phyloP scores from a whole-genome alignment of 2,888 invertebrate genomes.

The Stenichneumon culpator region DNA sequence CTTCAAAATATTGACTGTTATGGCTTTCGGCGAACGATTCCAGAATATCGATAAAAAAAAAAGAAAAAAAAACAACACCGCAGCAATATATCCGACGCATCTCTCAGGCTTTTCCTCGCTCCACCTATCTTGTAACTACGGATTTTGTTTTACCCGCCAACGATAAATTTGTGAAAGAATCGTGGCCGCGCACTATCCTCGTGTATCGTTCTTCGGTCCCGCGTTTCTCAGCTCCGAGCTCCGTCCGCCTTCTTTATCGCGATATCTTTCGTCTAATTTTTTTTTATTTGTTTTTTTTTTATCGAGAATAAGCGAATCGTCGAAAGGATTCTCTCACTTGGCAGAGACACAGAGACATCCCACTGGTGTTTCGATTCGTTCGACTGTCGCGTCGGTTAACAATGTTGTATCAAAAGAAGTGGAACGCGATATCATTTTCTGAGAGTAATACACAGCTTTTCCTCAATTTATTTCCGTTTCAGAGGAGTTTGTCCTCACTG shows the following conservation, averaged over 20 bases:
- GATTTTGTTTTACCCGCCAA: neutral
- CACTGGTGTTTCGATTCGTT: constrained; percentile 40
- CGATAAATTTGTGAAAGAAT: neutral
- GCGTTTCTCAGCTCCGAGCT: neutral
- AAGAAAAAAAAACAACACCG: neutral
- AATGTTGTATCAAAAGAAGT: neutral
- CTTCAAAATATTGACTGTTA: neutral
- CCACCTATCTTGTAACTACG: neutral
- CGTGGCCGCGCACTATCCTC: neutral
- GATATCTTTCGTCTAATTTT: neutral
- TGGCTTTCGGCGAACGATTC: neutral
- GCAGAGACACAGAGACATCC: neutral
- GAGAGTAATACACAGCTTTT: constrained; percentile 28
- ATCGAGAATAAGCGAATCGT: neutral
- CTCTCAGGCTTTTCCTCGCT: neutral
- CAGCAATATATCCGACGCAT: neutral
- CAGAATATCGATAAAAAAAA: neutral
- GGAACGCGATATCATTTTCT: constrained; percentile 41
- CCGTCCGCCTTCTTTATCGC: neutral
- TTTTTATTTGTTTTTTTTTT: constrained; percentile 1
- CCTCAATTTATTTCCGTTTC: constrained; percentile 39
- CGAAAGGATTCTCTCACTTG: neutral
- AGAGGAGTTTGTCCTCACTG: constrained; percentile 24
- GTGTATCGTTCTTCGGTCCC: neutral
- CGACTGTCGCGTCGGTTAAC: neutral